Base-by-base conservation (phyloP, 2,888 invertebrate species). In the Liopterus haemorrhoidalis region DNA sequence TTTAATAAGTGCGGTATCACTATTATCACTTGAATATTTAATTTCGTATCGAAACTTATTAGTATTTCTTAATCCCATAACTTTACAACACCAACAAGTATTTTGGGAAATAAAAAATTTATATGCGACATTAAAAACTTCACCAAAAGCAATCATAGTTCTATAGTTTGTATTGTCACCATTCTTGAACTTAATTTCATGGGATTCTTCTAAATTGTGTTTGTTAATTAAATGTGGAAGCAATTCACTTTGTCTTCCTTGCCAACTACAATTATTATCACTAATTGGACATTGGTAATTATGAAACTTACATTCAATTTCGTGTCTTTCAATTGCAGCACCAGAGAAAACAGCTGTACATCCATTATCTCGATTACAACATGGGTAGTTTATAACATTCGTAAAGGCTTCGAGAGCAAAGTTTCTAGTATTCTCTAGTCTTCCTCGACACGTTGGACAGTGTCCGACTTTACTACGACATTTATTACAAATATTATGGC, bases 401-500 rank as follows among this genome's bases (percentile, higher is more conserved):
- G 62, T 62, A 11, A 65, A 46, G 1, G 57, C 58, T 55, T 65
- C 65, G 30, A 65, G 49, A 2, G 60, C 57, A 46, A 60, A 65
- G 49, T 65, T 65, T 31, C 65, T 49, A 0, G 61, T 63, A 35
- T 53, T 59, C 22, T 62, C 63, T 49, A 62, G 62, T 16, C 54
- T 49, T 1, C 57, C 54, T 27, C 62, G 52, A 33, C 65, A 65
- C 2, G 58, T 62, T 6, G 65, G 65, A 38, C 65, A 65, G 36
- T 57, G 59, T 16, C 58, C 58, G 18, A 64, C 37, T 44, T 60
- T 57, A 8, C 61, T 59, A n/a, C 57, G 53, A 41, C 65, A 65
- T 14, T 51, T 49, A 47, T 59, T 59, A 48, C 65, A 65, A 22
- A 65, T 52, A 37, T 63, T 64, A 46, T 65, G 65, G 1, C 65